Base-by-base conservation (phyloP, 2,888 invertebrate genomes). In the Spodoptera exigua region DNA sequence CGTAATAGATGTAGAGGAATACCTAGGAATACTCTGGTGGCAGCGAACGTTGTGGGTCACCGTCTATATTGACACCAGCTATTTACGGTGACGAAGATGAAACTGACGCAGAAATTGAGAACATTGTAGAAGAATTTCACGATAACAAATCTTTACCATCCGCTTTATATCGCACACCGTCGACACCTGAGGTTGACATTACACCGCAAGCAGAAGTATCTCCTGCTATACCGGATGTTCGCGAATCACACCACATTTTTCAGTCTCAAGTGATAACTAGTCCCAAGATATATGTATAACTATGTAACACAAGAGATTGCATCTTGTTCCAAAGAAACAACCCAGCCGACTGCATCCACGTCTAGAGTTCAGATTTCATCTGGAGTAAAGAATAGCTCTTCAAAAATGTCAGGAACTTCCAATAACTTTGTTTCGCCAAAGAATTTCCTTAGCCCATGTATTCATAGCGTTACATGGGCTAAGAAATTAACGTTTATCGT, bases 101-200 rank as follows among this genome's bases (percentile, higher is more conserved):
- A 46, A 46, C 35, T 46, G 35, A 46, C n/a, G 35, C 46, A 46
- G 46, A 46, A 46, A 46, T 46, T 35, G 46, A 46, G 9, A 46
- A 46, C 35, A 46, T 35, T 45, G 17, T 46, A 35, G 46, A 46
- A 35, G 46, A 46, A 17, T 46, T 1, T 46, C 35, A 35, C 46
- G 35, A 46, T 46, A 46, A 12, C 46, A 17, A 35, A 17, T 17
- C 46, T 2, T 46, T 46, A 46, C 46, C 44, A 45, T 32, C 44
- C 44, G 44, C 32, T 45, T 35, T 9, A 46, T n/a, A 35, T 35
- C 32, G 45, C 45, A 37, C 36, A 11, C 47, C 37, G 37, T 37
- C 47, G 37, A 48, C 47, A 48, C 13, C 47, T 48, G n/a, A n/a
- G 43, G 13, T 44, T 27, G 13, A 27, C 13, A 44, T 27, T 14